phyloP scores from a whole-genome alignment of 2,113 vertebrate genomes.

The Malaclemys terrapin region DNA sequence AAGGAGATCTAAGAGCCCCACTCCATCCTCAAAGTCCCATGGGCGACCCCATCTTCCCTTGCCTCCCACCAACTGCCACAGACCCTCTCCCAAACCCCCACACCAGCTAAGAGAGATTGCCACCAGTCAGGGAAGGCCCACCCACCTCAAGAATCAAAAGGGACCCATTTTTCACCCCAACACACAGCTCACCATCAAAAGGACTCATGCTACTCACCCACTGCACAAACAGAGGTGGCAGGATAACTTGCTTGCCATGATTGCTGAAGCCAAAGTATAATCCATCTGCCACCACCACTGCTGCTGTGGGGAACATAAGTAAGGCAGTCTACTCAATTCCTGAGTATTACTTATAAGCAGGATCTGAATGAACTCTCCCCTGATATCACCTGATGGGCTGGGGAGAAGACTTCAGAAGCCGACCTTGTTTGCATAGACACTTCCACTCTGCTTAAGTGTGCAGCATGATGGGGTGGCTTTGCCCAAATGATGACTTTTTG shows the following conservation, averaged over 20 bases:
- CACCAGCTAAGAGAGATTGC: background rate
- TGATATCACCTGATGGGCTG: background rate
- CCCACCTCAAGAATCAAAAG: background rate
- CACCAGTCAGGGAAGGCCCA: background rate
- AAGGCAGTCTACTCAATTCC: background rate
- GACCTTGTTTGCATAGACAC: background rate
- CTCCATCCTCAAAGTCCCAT: background rate
- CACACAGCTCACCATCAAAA: background rate
- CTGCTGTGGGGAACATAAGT: background rate
- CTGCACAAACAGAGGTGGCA: background rate
- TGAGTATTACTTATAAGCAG: background rate
- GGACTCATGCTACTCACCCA: background rate
- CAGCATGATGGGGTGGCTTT: background rate
- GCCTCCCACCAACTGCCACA: fast-evolving
- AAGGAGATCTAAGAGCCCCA: background rate
- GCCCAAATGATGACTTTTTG: background rate
- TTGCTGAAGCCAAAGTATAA: background rate
- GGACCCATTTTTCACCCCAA: background rate
- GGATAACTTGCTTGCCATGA: background rate
- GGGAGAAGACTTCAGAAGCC: background rate
- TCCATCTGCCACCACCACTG: background rate
- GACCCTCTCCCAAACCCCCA: background rate
- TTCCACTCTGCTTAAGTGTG: background rate
- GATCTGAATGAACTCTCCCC: background rate
- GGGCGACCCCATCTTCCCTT: background rate